Evolutionary conservation across 1,140 invertebrate species (phyloP), one percentile per base, ranked within the genome.

Genomic region (Popillia japonica): DNA sequence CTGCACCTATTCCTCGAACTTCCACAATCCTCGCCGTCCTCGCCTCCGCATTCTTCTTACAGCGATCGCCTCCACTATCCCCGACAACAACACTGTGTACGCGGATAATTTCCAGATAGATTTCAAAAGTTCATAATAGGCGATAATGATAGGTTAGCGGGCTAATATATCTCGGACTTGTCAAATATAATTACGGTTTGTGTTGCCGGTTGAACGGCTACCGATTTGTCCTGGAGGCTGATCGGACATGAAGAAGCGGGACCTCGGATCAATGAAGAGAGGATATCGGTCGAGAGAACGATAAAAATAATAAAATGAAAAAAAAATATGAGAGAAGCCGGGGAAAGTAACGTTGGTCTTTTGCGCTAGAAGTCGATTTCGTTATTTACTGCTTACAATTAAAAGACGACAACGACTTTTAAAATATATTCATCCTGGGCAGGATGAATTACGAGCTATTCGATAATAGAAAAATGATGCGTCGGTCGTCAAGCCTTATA

Each of bases 41-140:
- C n/a, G n/a, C n/a, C n/a, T n/a, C n/a, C n/a, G n/a, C n/a, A n/a
- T n/a, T n/a, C n/a, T n/a, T n/a, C n/a, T n/a, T n/a, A n/a, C n/a
- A n/a, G n/a, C n/a, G n/a, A n/a, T n/a, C n/a, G n/a, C n/a, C n/a
- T n/a, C n/a, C n/a, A n/a, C n/a, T n/a, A n/a, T n/a, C n/a, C n/a
- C n/a, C n/a, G n/a, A n/a, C n/a, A n/a, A n/a, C n/a, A n/a, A n/a
- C n/a, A n/a, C n/a, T n/a, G n/a, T n/a, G n/a, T n/a, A n/a, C n/a
- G n/a, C n/a, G n/a, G 64, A 64, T 80, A 80, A 80, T 80, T 80
- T 80, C 61, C 73, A 72, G 77, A 78, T 80, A 77, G 79, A 80
- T 80, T 80, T 80, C 79, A 75, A 80, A 80, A 80, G 73, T 77
- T 75, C 78, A 80, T 80, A 80, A 80, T 80, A 80, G 77, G 79